Evolutionary conservation across 2,888 invertebrate genomes (phyloP).

Genomic region (Peribatodes rhomboidaria): DNA sequence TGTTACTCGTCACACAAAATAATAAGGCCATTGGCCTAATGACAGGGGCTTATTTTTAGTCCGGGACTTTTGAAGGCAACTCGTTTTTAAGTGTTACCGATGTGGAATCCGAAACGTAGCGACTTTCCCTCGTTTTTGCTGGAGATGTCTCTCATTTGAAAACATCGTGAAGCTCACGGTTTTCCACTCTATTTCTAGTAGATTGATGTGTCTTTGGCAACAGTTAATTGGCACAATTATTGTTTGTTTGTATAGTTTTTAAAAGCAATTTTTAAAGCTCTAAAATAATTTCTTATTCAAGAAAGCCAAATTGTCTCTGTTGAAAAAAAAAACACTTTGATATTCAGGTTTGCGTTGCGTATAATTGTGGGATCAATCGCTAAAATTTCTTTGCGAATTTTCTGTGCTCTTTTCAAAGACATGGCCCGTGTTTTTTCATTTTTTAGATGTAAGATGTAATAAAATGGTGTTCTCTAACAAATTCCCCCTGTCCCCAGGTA

Average conservation of each 20-base stretch:
- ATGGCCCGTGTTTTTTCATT: no score
- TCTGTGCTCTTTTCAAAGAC: no score
- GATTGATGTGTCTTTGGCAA: constrained; percentile 31
- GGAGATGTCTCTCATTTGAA: constrained; percentile 42
- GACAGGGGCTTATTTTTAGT: constrained; percentile 78
- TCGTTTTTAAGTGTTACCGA: constrained; percentile 64
- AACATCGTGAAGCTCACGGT: constrained; percentile 22
- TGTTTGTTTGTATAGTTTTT: constrained; percentile 27
- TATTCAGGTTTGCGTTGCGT: background rate
- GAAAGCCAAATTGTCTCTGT: background rate
- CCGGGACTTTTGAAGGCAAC: constrained; percentile 72
- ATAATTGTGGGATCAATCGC: no score
- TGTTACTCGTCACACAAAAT: constrained; percentile 83
- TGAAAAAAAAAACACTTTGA: constrained; percentile 5
- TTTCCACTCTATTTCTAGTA: constrained; percentile 33
- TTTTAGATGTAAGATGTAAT: no score
- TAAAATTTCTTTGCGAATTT: no score
- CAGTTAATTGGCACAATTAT: constrained; percentile 34
- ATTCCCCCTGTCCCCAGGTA: constrained; percentile 63
- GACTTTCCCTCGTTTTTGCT: constrained; percentile 52
- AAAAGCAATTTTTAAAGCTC: constrained; percentile 10
- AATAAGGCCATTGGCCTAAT: constrained; percentile 86
- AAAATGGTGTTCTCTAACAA: background rate
- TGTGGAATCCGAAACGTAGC: constrained; percentile 53
- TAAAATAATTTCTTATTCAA: constrained; percentile 9